Evolutionary conservation across 2,888 invertebrate genomes (phyloP).

Genomic region (Trissoscelio sp.): DNA sequence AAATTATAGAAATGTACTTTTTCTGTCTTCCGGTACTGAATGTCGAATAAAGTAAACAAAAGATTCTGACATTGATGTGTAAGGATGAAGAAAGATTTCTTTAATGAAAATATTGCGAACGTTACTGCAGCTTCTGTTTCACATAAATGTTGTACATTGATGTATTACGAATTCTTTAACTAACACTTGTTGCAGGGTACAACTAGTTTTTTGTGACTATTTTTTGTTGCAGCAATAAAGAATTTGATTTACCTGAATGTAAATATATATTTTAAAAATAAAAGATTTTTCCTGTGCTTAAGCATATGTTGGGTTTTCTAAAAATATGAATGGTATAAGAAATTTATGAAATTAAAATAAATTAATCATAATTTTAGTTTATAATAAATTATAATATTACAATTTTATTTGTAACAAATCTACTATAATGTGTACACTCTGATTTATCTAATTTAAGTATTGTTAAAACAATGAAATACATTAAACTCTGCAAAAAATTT

Average conservation of each 20-base stretch:
- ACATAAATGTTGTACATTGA: slow-evolving; percentile 16
- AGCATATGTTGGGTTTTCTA: too few species aligned
- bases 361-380: too few species aligned
- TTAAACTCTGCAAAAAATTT: background rate
- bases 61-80: slow-evolving; percentile 14
- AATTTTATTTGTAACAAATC: too few species aligned
- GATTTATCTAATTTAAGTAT: background rate
- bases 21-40: background rate
- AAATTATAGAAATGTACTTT: slow-evolving; percentile 1
- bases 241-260: background rate
- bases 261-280: too few species aligned
- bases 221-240: background rate
- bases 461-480: background rate
- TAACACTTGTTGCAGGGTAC: slow-evolving; percentile 36
- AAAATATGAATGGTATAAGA: too few species aligned
- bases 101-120: slow-evolving; percentile 17
- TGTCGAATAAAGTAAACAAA: slow-evolving; percentile 18
- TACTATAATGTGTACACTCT: too few species aligned
- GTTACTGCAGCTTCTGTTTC: slow-evolving; percentile 14
- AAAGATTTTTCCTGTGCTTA: too few species aligned
- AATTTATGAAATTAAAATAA: too few species aligned
- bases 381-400: too few species aligned
- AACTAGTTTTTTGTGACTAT: slow-evolving; percentile 17
- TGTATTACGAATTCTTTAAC: slow-evolving; percentile 16
- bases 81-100: slow-evolving; percentile 3